Evolutionary conservation across 2,113 vertebrate genomes (phyloP).

Genomic region (Scartelaos histophorus): DNA sequence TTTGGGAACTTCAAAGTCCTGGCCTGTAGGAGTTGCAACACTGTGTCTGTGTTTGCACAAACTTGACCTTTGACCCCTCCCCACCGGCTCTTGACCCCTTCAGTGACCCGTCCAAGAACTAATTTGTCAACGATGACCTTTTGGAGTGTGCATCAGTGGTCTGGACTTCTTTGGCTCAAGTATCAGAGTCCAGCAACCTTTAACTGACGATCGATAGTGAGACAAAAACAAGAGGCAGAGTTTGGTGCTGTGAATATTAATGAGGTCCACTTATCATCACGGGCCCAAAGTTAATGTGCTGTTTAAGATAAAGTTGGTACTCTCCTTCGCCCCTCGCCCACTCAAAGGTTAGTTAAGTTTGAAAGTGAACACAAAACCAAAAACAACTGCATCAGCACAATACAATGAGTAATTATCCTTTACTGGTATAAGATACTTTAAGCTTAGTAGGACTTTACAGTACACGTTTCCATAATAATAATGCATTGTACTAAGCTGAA

Average conservation of each 20-base stretch:
- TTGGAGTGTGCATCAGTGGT: slow-evolving; percentile 5
- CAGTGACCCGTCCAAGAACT: slow-evolving; percentile 65
- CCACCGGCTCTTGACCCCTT: slow-evolving; percentile 42
- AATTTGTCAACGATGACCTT: slow-evolving; percentile 66
- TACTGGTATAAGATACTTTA: not conserved
- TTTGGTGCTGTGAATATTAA: slow-evolving; percentile 44
- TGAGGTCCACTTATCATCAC: slow-evolving; percentile 9
- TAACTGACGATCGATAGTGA: slow-evolving; percentile 35
- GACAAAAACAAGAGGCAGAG: slow-evolving; percentile 29
- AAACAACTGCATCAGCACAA: not conserved
- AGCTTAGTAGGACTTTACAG: not conserved
- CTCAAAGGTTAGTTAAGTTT: slow-evolving; percentile 5
- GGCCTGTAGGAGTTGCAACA: slow-evolving; percentile 24
- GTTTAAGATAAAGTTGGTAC: slow-evolving; percentile 44
- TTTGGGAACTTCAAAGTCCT: not conserved
- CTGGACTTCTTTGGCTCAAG: not conserved
- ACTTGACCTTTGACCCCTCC: slow-evolving; percentile 58
- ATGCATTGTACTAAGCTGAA: not conserved
- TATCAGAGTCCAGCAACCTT: slow-evolving; percentile 8
- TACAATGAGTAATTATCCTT: not conserved
- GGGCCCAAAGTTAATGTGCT: slow-evolving; percentile 43
- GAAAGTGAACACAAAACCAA: not conserved
- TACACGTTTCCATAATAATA: not conserved
- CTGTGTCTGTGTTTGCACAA: slow-evolving; percentile 48
- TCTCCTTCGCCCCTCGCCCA: slow-evolving; percentile 38